Conservation (phyloP, 2,113 vertebrate genomes). For the Labeo catla region DNA sequence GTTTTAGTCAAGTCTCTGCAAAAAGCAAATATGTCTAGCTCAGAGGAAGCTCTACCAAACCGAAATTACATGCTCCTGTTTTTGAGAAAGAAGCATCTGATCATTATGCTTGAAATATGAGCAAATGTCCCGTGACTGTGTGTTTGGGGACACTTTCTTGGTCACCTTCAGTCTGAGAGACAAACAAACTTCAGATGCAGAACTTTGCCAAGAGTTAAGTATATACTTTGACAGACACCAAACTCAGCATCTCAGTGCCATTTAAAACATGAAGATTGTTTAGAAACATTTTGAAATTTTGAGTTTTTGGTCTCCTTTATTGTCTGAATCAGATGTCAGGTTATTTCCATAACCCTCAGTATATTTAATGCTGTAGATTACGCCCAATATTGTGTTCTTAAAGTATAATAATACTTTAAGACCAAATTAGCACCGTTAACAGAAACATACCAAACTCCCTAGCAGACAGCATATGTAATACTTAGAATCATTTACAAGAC, state of each 20-base stretch:
- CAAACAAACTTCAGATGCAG: conserved; percentile 4
- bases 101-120: conserved; percentile 32
- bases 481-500: not conserved
- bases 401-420: too few relatives aligned
- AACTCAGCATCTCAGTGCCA: not conserved
- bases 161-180: conserved; percentile 1
- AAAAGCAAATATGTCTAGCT: not conserved
- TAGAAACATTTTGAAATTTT: not conserved
- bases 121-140: not conserved
- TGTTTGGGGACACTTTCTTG: not conserved
- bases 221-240: not conserved
- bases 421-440: not conserved
- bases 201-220: not conserved
- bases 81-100: not conserved
- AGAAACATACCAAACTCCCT: not conserved
- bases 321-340: not conserved
- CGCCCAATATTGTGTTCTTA: too few relatives aligned
- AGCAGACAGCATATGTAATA: not conserved
- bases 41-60: not conserved
- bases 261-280: not conserved
- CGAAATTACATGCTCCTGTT: not conserved
- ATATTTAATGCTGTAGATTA: not conserved
- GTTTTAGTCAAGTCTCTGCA: not conserved
- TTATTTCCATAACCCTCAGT: not conserved
- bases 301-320: not conserved